phyloP scores from a whole-genome alignment of 2,113 vertebrate genomes.

The Bambusicola thoracicus region DNA sequence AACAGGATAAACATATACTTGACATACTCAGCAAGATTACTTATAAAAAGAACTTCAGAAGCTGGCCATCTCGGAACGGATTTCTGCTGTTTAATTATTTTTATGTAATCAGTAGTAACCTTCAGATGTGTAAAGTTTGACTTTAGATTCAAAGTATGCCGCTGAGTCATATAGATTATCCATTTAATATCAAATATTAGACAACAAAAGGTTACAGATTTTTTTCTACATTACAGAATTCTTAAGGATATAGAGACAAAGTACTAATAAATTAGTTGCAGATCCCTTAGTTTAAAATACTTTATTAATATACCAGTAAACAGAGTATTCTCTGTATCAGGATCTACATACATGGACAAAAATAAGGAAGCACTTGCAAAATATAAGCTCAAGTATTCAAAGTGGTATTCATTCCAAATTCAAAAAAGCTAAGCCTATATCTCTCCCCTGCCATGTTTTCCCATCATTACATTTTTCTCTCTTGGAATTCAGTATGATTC shows the following conservation, averaged over 20 bases:
- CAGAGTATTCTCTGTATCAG: neutral
- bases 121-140: neutral
- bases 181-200: neutral
- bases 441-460: neutral
- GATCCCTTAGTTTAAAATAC: neutral
- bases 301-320: neutral
- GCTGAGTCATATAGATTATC: neutral
- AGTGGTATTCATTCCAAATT: neutral
- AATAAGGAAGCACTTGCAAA: neutral
- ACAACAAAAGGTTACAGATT: neutral
- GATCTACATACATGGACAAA: neutral
- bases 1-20: neutral
- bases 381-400: neutral
- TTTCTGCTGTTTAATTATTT: neutral
- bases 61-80: neutral
- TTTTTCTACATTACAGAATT: neutral
- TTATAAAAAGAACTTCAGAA: neutral
- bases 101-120: neutral
- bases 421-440: neutral
- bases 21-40: neutral
- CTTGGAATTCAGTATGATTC: neutral
- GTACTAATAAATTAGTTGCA: neutral
- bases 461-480: neutral
- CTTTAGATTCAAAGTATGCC: neutral
- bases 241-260: neutral